Evolutionary conservation across 2,113 vertebrate genomes (phyloP).

Genomic region (Aphyosemion australe): DNA sequence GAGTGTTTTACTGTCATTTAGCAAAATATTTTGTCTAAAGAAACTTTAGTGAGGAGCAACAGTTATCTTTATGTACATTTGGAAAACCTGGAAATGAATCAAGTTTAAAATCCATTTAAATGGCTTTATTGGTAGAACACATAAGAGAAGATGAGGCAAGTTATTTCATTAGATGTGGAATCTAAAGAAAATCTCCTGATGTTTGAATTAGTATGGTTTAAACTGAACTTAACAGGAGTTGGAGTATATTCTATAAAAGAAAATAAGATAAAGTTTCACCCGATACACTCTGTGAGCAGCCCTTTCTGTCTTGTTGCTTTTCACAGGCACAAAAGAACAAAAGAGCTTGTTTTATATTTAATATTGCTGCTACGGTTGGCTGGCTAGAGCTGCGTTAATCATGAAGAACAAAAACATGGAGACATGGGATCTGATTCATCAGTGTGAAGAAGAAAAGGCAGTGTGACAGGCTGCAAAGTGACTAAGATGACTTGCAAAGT

Average conservation of each 20-base stretch:
- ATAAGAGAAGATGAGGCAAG: too few species aligned
- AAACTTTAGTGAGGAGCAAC: too few species aligned
- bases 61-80: too few species aligned
- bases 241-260: not conserved
- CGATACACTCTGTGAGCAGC: not conserved
- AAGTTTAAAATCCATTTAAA: too few species aligned
- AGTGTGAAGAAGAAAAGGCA: conserved; percentile 1
- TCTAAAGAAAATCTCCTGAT: too few species aligned
- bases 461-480: conserved; percentile 18
- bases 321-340: conserved; percentile 23
- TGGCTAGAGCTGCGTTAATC: conserved; percentile 28
- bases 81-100: too few species aligned
- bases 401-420: conserved; percentile 33
- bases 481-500: conserved; percentile 42
- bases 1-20: too few species aligned
- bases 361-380: conserved; percentile 3
- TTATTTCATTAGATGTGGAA: too few species aligned
- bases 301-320: conserved; percentile 4
- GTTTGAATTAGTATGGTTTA: not conserved
- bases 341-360: conserved; percentile 27
- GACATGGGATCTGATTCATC: conserved; percentile 22
- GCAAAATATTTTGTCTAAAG: too few species aligned
- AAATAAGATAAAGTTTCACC: not conserved
- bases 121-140: too few species aligned
- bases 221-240: not conserved